These are phyloP conservation scores for Chromis chromis DNA, from an alignment of 2,797 vertebrate species.

Conservation along the genomic window DNA sequence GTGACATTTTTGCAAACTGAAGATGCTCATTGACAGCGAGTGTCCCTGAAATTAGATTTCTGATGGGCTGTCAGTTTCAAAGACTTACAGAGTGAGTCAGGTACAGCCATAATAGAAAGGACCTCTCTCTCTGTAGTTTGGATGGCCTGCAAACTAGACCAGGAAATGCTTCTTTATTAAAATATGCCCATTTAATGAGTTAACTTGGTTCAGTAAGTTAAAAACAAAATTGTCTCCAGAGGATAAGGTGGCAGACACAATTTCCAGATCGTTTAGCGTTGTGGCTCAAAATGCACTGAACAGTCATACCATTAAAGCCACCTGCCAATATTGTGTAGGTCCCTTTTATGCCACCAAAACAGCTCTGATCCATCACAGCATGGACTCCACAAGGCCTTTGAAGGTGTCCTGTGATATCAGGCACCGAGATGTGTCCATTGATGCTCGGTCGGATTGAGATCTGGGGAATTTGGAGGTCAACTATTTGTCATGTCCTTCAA, in stretches of 20 bases:
- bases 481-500: too few species aligned
- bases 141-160: slow-evolving; percentile 29
- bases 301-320: too few species aligned
- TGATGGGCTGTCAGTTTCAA: slow-evolving; percentile 71
- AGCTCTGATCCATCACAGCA: too few species aligned
- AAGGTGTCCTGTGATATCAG: too few species aligned
- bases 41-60: slow-evolving; percentile 77
- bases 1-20: slow-evolving; percentile 66
- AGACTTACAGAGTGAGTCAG: slow-evolving; percentile 49
- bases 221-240: slow-evolving; percentile 23
- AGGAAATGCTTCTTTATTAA: slow-evolving; percentile 22
- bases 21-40: slow-evolving; percentile 67
- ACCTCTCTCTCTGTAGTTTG: slow-evolving; percentile 26
- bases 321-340: too few species aligned
- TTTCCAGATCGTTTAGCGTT: slow-evolving; percentile 6
- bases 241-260: slow-evolving; percentile 7
- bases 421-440: too few species aligned
- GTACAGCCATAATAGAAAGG: slow-evolving; percentile 29
- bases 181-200: slow-evolving; percentile 21
- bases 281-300: not conserved
- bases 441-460: too few species aligned
- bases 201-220: slow-evolving; percentile 16
- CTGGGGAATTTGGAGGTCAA: too few species aligned
- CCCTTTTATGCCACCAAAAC: too few species aligned
- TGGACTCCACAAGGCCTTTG: too few species aligned